Evolutionary conservation across 2,888 invertebrate genomes (phyloP), one percentile per base, ranked within the genome.

Genomic region (Chromoteleia sp.): DNA sequence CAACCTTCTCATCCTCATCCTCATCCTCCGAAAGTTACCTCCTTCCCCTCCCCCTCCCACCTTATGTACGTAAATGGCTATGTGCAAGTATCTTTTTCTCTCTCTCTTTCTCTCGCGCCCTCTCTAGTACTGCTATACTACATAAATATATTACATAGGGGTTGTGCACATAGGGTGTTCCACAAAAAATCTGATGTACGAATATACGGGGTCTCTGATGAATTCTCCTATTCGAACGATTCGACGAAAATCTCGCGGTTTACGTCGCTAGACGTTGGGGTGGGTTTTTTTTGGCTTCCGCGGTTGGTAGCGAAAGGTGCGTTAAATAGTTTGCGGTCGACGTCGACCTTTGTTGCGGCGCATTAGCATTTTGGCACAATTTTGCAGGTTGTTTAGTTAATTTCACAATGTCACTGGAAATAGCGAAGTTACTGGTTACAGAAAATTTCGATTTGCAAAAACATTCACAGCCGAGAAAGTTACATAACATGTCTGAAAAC

Each of bases 71-170:
- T 84, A 86, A 84, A 81, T 83, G 81, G 83, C 82, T 83, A 84
- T 85, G 85, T 87, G 85, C 84, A 59, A 88, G 85, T 79, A 83
- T 79, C 43, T 48, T n/a, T n/a, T n/a, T 29, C 21, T 52, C 50
- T 56, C 43, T 33, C 43, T 7, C 61, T n/a, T 17, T 6, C n/a
- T 1, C 45, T 15, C 45, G 21, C 50, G 5, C 50, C 7, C 25
- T 25, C 15, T 25, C 25, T 50, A 21, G 2, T 12, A 17, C 33
- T 17, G 6, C 84, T 67, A 81, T 83, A 80, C 85, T 86, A 86
- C 86, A 89, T 88, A 87, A 87, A 88, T 87, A 86, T 87, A 87
- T 88, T 87, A 86, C 86, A 86, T 83, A 81, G 82, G 79, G 83
- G 78, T 84, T 81, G 82, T 56, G 59, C 81, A 81, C 85, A 84